Evolutionary conservation across 2,888 invertebrate genomes (phyloP), one percentile per base, ranked within the genome.

Genomic region (Eilema sororculum): DNA sequence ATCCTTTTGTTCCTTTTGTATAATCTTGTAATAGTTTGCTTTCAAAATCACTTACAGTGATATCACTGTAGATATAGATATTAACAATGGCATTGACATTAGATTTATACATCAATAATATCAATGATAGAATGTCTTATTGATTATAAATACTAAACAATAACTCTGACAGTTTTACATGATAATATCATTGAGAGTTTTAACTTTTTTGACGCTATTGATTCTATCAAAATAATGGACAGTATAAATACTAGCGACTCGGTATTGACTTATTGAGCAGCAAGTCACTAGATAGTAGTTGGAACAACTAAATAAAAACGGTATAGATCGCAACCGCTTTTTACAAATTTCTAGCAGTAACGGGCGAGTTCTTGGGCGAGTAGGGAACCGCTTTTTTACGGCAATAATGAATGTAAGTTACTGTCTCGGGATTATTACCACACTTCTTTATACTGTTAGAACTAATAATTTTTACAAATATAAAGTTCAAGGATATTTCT

Each of bases 401-500:
- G 20, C 16, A 46, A 41, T 13, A 46, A 16, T 46, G 13, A 20
- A 20, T 16, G 20, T 46, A 20, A 20, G 46, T 20, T 16, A 46
- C 20, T 41, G 20, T 20, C 8, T 46, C 6, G 0, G 1, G 46
- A 46, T 46, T 13, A 52, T 9, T 52, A 52, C n/a, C n/a, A 3
- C 20, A 46, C 20, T 5, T 5, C 2, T 28, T 28, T 28, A 28
- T 20, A 46, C 46, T 20, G 5, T 52, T n/a, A 52, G n/a, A 8
- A n/a, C 8, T 9, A n/a, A 6, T 52, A n/a, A n/a, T 28, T 12
- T 58, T 64, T 25, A 58, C 12, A 63, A 61, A 33, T 24, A 20
- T 33, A 63, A 71, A 62, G 63, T 71, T 67, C 67, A 68, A 68
- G 56, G 67, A 64, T 73, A 77, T 70, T 65, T 75, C 71, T 65